These are phyloP conservation scores for Mylabris phalerata DNA, from an alignment of 1,140 invertebrate species.

Conservation along the genomic window DNA sequence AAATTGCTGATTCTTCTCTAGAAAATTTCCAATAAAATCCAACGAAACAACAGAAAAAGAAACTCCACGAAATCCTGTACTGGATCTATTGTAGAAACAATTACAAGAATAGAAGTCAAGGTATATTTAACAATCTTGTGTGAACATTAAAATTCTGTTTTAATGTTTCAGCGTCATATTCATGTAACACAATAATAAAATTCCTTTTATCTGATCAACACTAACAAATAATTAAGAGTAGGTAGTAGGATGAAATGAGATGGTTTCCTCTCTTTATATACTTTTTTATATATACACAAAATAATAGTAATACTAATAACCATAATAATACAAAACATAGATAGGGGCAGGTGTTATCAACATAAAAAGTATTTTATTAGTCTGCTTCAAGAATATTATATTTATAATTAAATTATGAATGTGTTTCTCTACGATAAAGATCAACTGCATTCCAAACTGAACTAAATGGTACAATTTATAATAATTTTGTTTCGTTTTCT, in stretches of 20 bases:
- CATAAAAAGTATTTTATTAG: slow-evolving; percentile 16
- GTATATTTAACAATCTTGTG: no score
- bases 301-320: no score
- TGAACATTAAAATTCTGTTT: slow-evolving; percentile 8
- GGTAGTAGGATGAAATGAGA: slow-evolving; percentile 13
- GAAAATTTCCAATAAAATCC: no score
- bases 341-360: slow-evolving; percentile 8
- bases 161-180: slow-evolving; percentile 13
- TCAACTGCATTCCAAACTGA: no score
- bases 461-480: no score
- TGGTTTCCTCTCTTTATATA: neutral
- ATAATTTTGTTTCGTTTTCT: no score
- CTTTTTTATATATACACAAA: no score
- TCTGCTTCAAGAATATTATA: slow-evolving; percentile 5
- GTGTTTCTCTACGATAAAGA: neutral
- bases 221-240: slow-evolving; percentile 16
- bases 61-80: no score
- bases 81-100: no score
- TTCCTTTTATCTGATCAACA: slow-evolving; percentile 12
- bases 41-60: no score
- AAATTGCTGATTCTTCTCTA: no score
- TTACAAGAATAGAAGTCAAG: no score
- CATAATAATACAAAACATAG: neutral
- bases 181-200: slow-evolving; percentile 16
- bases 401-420: slow-evolving; percentile 11